Conservation (phyloP, 2,113 vertebrate genomes). For the Neomonachus schauinslandi region DNA sequence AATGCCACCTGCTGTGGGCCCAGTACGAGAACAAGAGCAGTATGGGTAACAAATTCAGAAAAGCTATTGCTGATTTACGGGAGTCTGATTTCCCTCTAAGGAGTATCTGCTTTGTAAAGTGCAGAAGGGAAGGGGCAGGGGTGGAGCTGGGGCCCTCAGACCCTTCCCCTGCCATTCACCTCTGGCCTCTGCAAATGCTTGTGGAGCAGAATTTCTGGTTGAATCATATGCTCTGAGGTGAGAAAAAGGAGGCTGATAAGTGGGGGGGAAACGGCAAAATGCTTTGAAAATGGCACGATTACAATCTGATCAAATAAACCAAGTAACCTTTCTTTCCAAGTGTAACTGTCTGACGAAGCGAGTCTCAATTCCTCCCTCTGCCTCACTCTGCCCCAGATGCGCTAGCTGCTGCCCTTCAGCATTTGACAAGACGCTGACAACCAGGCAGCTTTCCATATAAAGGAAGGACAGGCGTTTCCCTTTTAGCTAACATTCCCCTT, state of each 20-base stretch:
- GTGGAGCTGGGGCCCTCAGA: background rate
- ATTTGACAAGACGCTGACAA: background rate
- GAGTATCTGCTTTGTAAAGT: background rate
- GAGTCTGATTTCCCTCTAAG: background rate
- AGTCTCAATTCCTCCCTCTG: background rate
- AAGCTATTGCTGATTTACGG: background rate
- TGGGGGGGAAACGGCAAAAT: background rate
- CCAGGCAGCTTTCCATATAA: background rate
- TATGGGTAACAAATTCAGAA: background rate
- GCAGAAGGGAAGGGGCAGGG: background rate
- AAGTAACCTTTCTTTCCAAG: background rate
- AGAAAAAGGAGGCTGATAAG: background rate
- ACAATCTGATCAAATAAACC: background rate
- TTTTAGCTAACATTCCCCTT: background rate
- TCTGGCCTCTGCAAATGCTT: background rate
- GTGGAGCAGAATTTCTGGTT: background rate
- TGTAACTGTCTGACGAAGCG: background rate
- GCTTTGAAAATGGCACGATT: background rate
- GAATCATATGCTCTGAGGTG: background rate
- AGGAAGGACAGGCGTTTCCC: background rate
- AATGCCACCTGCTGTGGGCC: background rate
- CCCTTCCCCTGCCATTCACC: background rate
- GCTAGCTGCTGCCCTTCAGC: background rate
- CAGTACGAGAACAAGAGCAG: background rate
- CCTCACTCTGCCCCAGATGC: accelerated